Evolutionary conservation across 2,888 invertebrate genomes (phyloP), one percentile per base, ranked within the genome.

Genomic region (Pachycephus smyrnensis): DNA sequence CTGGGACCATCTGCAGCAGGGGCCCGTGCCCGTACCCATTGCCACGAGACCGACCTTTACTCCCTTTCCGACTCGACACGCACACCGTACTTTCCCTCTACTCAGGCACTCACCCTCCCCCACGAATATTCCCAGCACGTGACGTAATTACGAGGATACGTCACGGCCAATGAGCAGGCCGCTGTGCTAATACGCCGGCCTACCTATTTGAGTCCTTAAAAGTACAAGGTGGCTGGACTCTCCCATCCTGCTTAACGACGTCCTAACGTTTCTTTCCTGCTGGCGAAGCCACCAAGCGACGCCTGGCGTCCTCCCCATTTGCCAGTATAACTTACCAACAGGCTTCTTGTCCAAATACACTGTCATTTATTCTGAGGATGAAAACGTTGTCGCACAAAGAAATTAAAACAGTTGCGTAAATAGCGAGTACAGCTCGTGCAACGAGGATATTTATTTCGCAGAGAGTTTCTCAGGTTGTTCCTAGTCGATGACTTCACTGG

Each of bases 1-100:
- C 78, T 81, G 76, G 80, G 80, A 80, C 87, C 90, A 90, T 90
- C 90, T 90, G 90, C 85, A 82, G 76, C 80, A 84, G 83, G 86
- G 87, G 82, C 86, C 83, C 86, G 87, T 87, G 87, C 40, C 40
- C 40, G 40, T 40, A 40, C 40, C 40, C 40, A 40, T 40, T 40
- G 15, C 85, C 86, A 83, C 82, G 80, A 82, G 83, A 82, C 84
- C 86, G 87, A 88, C 87, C 87, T 86, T 84, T 84, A 81, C 82
- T 79, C 80, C 68, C 55, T 15, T n/a, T 75, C 31, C 40, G 40
- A 69, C 32, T 69, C 69, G 12, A 69, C 69, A 69, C 30, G 32
- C 69, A 69, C 69, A 69, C 69, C 30, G 69, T 69, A 69, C 30
- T 69, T 69, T 30, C 12, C 30, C 32, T 11, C 40, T 40, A 69